phyloP scores from a whole-genome alignment of 2,888 invertebrate genomes.

The Gisinianus flammeolus region DNA sequence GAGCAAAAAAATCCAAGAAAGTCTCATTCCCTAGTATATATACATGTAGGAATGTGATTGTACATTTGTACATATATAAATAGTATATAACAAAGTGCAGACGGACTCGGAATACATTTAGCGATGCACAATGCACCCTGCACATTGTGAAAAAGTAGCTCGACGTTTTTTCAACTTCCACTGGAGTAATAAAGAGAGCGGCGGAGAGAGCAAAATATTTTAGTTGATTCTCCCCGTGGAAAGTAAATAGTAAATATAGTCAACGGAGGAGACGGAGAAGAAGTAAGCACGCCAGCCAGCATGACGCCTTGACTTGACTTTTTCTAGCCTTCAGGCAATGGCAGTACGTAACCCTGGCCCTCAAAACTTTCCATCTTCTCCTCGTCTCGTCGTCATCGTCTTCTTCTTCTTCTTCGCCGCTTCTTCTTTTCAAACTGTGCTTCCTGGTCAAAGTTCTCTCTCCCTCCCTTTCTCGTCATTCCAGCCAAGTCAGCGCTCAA shows the following conservation, averaged over 20 bases:
- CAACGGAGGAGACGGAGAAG: not conserved
- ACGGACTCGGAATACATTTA: not conserved
- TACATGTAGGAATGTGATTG: too few relatives aligned
- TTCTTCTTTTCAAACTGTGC: slow-evolving; percentile 28
- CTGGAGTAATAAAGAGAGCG: slow-evolving; percentile 10
- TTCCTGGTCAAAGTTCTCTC: not conserved
- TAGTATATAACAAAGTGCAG: not conserved
- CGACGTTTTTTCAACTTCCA: slow-evolving; percentile 6
- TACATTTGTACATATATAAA: too few relatives aligned
- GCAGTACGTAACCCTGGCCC: slow-evolving; percentile 8
- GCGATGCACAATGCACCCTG: not conserved
- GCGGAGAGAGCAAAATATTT: slow-evolving; percentile 18
- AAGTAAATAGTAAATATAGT: slow-evolving; percentile 36
- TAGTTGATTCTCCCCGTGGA: slow-evolving; percentile 8
- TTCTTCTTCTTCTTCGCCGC: too few relatives aligned
- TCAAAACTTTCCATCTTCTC: slow-evolving; percentile 32
- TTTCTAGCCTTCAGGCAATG: slow-evolving; percentile 24
- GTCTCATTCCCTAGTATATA: not conserved
- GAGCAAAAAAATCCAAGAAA: not conserved
- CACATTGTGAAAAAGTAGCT: slow-evolving; percentile 5
- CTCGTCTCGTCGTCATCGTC: slow-evolving; percentile 4
- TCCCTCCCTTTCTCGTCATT: not conserved
- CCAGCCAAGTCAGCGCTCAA: too few relatives aligned
- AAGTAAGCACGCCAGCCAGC: slow-evolving; percentile 31
- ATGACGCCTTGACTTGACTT: slow-evolving; percentile 37